phyloP scores from a whole-genome alignment of 2,113 vertebrate species.

The Tursiops truncatus region DNA sequence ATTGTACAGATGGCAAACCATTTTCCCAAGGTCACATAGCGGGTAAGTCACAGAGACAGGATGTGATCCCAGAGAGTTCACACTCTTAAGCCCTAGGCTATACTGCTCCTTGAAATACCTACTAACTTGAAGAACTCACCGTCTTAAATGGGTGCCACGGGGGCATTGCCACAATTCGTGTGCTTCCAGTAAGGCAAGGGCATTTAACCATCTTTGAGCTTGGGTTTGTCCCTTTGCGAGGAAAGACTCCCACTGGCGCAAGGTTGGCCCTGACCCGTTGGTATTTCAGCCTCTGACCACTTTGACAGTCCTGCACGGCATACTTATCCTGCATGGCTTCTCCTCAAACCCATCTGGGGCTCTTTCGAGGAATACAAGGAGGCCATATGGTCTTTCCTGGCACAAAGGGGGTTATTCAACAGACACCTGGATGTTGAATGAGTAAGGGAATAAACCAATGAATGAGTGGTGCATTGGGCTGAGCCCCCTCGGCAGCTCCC shows the following conservation, averaged over 20 bases:
- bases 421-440: not conserved
- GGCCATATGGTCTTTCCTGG: not conserved
- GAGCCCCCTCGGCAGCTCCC: not conserved
- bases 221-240: not conserved
- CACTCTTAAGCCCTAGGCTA: not conserved
- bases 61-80: not conserved
- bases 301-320: not conserved
- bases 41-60: not conserved
- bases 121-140: not conserved
- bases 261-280: not conserved
- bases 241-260: not conserved
- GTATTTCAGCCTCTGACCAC: not conserved
- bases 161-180: not conserved
- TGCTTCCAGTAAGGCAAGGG: not conserved
- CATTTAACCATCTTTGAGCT: not conserved
- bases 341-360: not conserved
- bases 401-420: not conserved
- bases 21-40: not conserved
- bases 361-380: not conserved
- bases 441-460: not conserved
- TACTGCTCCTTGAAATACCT: not conserved
- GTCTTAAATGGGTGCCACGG: not conserved
- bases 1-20: not conserved
- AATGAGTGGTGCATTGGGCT: not conserved
- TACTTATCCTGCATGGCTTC: not conserved